Percentiles rank a stretch among this genome's conserved stretches.
Evolutionary conservation across 1,140 invertebrate species (phyloP).

Genomic region (Glomeris maerens): DNA sequence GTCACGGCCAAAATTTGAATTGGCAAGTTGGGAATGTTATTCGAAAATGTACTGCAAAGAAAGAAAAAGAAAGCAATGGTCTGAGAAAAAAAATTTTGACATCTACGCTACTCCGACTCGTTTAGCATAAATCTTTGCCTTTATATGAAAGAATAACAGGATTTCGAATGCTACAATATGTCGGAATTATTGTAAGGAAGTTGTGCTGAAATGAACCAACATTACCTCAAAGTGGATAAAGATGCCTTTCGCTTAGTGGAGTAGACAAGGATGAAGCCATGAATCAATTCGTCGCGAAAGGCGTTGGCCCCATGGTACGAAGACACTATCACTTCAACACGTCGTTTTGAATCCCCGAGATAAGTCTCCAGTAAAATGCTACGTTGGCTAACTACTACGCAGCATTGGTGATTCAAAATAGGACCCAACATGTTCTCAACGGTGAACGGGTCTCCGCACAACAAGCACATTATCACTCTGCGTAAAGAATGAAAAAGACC

Average conservation of each 20-base stretch:
- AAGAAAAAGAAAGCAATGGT: slow-evolving; percentile 12
- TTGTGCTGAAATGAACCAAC: neutral
- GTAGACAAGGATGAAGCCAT: slow-evolving; percentile 92
- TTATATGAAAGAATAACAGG: too few species aligned
- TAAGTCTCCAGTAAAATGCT: slow-evolving; percentile 82
- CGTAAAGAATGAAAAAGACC: too few species aligned
- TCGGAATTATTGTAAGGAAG: neutral
- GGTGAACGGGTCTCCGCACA: slow-evolving; percentile 88
- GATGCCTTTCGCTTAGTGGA: slow-evolving; percentile 90
- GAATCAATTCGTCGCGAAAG: slow-evolving; percentile 80
- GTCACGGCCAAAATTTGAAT: slow-evolving; percentile 89
- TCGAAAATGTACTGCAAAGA: slow-evolving; percentile 68
- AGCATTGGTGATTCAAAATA: slow-evolving; percentile 70
- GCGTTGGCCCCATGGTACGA: slow-evolving; percentile 90
- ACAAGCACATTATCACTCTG: slow-evolving; percentile 90
- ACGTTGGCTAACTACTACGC: slow-evolving; percentile 68
- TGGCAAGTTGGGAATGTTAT: slow-evolving; percentile 83
- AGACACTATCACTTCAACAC: slow-evolving; percentile 80
- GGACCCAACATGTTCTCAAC: slow-evolving; percentile 79
- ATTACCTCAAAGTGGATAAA: slow-evolving; percentile 76
- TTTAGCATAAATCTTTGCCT: too few species aligned
- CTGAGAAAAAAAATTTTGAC: slow-evolving; percentile 3
- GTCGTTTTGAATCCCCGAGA: slow-evolving; percentile 64
- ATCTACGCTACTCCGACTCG: too few species aligned
- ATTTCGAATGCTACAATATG: neutral